A percentile compares a stretch with the other conserved stretches of the same genome.
Evolutionary conservation across 30 jellyfish, hydroid and myxozoan genomes (phyloP).

Genomic region (Pseudorhiza aurosa): DNA sequence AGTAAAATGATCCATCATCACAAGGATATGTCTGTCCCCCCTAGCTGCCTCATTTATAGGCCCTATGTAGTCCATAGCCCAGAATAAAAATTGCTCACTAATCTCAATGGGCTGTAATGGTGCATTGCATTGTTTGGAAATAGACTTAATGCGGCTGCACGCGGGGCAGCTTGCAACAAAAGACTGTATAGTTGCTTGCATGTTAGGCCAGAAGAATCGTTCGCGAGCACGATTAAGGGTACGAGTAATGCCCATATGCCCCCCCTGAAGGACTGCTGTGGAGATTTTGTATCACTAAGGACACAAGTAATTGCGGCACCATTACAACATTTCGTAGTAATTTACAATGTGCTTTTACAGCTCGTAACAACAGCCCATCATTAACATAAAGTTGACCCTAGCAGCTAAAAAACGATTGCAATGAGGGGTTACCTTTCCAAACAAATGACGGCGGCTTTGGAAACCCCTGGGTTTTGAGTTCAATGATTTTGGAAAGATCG

Average conservation of each 20-base stretch:
- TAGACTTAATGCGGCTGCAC: slow-evolving; percentile 30
- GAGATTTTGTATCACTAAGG: slow-evolving; percentile 26
- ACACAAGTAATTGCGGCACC: neutral
- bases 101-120: slow-evolving; percentile 33
- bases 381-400: slow-evolving; percentile 2
- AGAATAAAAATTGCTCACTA: slow-evolving; percentile 31
- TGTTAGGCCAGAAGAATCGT: slow-evolving; percentile 51
- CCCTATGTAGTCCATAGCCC: slow-evolving; percentile 62
- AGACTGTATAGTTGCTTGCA: slow-evolving; percentile 7
- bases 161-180: slow-evolving; percentile 36
- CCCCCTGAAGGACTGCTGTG: slow-evolving; percentile 57
- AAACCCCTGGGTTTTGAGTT: neutral
- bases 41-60: slow-evolving; percentile 34
- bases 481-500: neutral
- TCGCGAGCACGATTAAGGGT: slow-evolving; percentile 38
- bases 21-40: slow-evolving; percentile 58
- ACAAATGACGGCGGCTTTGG: slow-evolving; percentile 3
- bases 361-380: slow-evolving; percentile 5
- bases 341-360: neutral
- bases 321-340: slow-evolving; percentile 16
- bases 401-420: slow-evolving; percentile 3
- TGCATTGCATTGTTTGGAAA: slow-evolving; percentile 12
- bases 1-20: slow-evolving; percentile 61
- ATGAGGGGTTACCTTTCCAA: slow-evolving; percentile 5
- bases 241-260: slow-evolving; percentile 44